Conservation (phyloP, 2,888 invertebrate species). For the Willowsia nigromaculata region DNA sequence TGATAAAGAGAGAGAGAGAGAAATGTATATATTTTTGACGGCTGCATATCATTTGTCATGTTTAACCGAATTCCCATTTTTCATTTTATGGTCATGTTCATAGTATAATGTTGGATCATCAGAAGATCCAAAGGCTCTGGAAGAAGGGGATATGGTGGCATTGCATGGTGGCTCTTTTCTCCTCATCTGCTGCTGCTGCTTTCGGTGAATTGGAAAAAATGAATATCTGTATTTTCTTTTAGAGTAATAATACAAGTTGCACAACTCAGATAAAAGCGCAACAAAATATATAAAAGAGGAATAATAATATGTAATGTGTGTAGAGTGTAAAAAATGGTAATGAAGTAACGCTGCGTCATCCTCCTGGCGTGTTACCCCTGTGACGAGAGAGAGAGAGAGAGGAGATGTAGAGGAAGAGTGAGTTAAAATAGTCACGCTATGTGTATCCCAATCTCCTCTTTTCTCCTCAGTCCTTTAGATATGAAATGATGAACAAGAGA, state of each 20-base stretch:
- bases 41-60: conserved; percentile 78
- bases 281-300: neutral
- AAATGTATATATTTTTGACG: conserved; percentile 76
- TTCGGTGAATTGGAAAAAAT: conserved; percentile 56
- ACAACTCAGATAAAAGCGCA: neutral
- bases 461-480: neutral
- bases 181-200: conserved; percentile 6
- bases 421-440: conserved; percentile 69
- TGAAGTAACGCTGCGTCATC: conserved; percentile 73
- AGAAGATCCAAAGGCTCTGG: conserved; percentile 33
- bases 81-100: conserved; percentile 70
- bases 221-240: conserved; percentile 8
- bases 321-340: conserved; percentile 19
- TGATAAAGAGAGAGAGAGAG: conserved; percentile 5
- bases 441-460: neutral
- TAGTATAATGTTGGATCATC: too few species aligned
- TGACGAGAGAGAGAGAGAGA: neutral
- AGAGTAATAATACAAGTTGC: conserved; percentile 60
- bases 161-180: conserved; percentile 50
- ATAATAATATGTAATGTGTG: neutral
- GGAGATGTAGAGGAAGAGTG: neutral
- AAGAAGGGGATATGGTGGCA: neutral
- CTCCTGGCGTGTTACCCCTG: conserved; percentile 65
- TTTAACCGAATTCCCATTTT: conserved; percentile 77
- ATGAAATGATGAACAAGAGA: neutral